phyloP scores from a whole-genome alignment of 2,888 invertebrate species.

The Dusona sp. region DNA sequence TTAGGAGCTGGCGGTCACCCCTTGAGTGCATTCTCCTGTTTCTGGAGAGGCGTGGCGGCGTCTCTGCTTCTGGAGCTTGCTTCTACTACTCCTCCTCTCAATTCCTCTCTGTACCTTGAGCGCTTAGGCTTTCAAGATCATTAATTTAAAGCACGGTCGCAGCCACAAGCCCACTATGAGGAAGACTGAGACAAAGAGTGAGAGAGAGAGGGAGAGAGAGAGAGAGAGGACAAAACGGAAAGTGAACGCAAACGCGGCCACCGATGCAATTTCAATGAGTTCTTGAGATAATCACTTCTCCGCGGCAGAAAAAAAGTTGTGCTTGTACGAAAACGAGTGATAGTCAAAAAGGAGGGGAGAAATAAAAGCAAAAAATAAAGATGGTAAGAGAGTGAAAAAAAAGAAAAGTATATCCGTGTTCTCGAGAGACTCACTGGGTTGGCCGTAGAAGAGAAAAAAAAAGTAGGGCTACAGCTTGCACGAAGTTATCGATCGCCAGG shows the following conservation, averaged over 20 bases:
- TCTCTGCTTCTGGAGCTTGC: conserved; percentile 54
- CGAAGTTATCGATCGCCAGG: conserved; percentile 55
- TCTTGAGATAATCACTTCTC: conserved; percentile 65
- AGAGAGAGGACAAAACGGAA: conserved; percentile 29
- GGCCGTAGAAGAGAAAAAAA: conserved; percentile 30
- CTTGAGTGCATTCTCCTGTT: conserved; percentile 85
- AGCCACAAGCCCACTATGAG: conserved; percentile 69
- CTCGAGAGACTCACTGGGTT: conserved; percentile 25
- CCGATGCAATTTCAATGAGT: conserved; percentile 67
- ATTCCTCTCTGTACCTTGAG: conserved; percentile 70
- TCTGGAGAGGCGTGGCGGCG: conserved; percentile 71
- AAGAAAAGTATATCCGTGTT: conserved; percentile 26
- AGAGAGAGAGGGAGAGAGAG: conserved; percentile 5
- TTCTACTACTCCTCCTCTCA: conserved; percentile 41
- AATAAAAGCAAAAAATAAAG: conserved; percentile 4
- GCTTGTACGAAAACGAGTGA: conserved; percentile 15
- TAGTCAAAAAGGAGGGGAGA: conserved; percentile 13
- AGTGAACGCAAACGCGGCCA: conserved; percentile 45
- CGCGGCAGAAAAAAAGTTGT: conserved; percentile 32
- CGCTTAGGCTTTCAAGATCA: conserved; percentile 84
- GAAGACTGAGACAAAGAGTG: conserved; percentile 30
- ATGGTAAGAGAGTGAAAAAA: conserved; percentile 13
- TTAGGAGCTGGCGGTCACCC: conserved; percentile 84
- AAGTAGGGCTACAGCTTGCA: conserved; percentile 36
- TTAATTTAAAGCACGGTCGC: conserved; percentile 82